These are phyloP conservation scores for Molothrus ater DNA, from an alignment of 2,797 vertebrate species.

Conservation along the genomic window DNA sequence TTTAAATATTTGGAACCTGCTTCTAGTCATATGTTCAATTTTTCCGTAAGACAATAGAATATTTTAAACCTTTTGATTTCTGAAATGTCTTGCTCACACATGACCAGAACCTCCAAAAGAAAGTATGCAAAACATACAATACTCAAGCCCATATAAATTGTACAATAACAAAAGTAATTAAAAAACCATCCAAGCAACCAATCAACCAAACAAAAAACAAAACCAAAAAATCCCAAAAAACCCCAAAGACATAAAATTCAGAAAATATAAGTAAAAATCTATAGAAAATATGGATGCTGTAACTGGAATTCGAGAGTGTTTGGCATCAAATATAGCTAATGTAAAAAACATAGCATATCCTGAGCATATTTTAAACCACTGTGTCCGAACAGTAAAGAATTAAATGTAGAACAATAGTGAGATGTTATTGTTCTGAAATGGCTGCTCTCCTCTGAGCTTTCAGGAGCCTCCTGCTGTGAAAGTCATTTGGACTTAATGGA, in stretches of 20 bases:
- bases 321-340: background rate
- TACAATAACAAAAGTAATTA: background rate
- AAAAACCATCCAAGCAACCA: background rate
- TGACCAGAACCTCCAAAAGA: background rate
- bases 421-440: slow-evolving; percentile 41
- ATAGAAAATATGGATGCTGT: background rate
- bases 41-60: background rate
- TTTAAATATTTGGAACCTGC: background rate
- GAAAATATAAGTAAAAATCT: background rate
- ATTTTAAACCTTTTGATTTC: background rate
- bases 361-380: background rate
- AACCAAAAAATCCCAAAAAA: background rate
- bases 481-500: slow-evolving; percentile 64
- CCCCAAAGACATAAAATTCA: background rate
- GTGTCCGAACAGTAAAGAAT: slow-evolving; percentile 21
- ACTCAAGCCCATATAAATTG: background rate
- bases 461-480: slow-evolving; percentile 55
- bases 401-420: background rate
- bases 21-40: background rate
- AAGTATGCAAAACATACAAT: background rate
- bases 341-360: background rate
- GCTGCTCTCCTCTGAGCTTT: slow-evolving; percentile 16
- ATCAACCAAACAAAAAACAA: background rate
- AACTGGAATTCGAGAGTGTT: background rate
- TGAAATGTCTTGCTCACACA: background rate